These are phyloP conservation scores for Tetraneura akinire DNA, from an alignment of 1,140 invertebrate species.

Conservation along the genomic window DNA sequence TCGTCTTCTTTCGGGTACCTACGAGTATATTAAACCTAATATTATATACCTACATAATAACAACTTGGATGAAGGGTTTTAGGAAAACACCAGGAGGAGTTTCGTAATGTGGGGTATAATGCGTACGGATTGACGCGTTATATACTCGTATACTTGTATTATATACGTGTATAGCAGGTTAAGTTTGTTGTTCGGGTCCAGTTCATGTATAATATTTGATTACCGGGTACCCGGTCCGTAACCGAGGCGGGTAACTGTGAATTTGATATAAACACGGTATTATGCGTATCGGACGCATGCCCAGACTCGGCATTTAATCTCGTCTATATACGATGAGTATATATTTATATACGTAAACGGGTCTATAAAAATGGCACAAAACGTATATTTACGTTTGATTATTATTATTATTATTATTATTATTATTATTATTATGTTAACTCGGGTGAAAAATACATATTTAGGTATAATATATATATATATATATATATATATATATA, in stretches of 20 bases:
- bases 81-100: constrained; percentile 26
- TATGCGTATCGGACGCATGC: background rate
- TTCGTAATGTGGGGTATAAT: background rate
- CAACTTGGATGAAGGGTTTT: background rate
- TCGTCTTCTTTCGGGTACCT: no score
- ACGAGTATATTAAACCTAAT: no score
- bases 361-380: background rate
- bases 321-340: no score
- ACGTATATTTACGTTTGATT: constrained; percentile 40
- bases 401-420: no score
- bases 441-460: background rate
- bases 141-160: no score
- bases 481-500: no score
- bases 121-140: background rate
- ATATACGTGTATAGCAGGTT: no score
- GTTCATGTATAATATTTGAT: constrained; percentile 45
- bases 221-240: background rate
- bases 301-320: background rate
- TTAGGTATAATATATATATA: no score
- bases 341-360: background rate
- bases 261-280: constrained; percentile 16
- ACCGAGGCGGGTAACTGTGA: constrained; percentile 32
- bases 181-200: background rate
- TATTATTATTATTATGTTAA: no score
- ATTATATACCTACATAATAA: background rate